phyloP scores from a whole-genome alignment of 2,888 invertebrate species.

The Macrophya annulata region DNA sequence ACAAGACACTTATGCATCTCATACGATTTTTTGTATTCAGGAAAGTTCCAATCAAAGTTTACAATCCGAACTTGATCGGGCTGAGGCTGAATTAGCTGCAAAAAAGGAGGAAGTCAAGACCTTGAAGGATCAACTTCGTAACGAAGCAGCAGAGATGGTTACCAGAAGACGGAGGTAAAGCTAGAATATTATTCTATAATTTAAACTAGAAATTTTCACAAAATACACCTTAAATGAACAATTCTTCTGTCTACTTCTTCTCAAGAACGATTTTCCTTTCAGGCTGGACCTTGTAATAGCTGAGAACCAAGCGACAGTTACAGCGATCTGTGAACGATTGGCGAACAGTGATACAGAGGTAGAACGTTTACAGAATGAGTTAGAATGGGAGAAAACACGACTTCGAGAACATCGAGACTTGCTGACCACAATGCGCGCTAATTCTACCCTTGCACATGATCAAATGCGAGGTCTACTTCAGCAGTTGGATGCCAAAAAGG shows the following conservation, averaged over 20 bases:
- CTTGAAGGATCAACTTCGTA: constrained; percentile 75
- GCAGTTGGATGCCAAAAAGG: constrained; percentile 69
- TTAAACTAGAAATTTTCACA: not conserved
- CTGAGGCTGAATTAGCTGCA: constrained; percentile 75
- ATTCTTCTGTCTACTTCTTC: not conserved
- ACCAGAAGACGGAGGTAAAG: constrained; percentile 69
- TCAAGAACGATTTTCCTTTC: not conserved
- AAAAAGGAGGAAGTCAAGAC: constrained; percentile 73
- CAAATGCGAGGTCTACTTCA: constrained; percentile 70
- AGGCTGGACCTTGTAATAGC: constrained; percentile 75
- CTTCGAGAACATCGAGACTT: constrained; percentile 71
- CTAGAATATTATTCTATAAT: not conserved
- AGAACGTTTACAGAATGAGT: constrained; percentile 71
- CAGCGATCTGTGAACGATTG: constrained; percentile 71
- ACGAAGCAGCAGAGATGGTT: constrained; percentile 76
- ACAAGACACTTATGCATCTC: not conserved
- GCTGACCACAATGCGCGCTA: constrained; percentile 70
- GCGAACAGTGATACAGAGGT: constrained; percentile 74
- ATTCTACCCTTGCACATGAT: constrained; percentile 71
- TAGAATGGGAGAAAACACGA: constrained; percentile 69
- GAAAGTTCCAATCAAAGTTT: constrained; percentile 77
- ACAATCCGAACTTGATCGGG: constrained; percentile 75
- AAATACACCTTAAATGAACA: not conserved
- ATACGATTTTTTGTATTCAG: constrained; percentile 60
- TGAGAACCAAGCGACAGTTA: constrained; percentile 75